Evolutionary conservation across 2,888 invertebrate species (phyloP).

Genomic region (Caenorhabditis drosophilae): DNA sequence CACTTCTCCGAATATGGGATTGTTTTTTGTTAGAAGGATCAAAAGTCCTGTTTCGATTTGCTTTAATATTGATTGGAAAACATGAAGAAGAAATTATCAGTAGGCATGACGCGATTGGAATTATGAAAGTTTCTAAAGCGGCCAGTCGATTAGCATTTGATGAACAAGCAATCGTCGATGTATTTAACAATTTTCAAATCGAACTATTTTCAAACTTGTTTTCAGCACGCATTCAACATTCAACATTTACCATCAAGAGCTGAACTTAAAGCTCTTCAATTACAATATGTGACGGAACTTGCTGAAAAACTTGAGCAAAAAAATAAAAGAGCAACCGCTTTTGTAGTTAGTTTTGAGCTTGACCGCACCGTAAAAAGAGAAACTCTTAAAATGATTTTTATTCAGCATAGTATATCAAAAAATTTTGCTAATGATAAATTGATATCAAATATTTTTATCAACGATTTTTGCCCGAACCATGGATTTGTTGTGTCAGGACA

Average conservation of each 20-base stretch:
- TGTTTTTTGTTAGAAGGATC: constrained; percentile 74
- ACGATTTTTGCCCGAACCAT: constrained; percentile 21
- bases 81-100: constrained; percentile 48
- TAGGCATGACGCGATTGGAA: constrained; percentile 71
- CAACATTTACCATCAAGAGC: constrained; percentile 23
- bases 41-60: constrained; percentile 73
- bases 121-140: constrained; percentile 73
- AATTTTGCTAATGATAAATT: constrained; percentile 18
- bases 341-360: constrained; percentile 20
- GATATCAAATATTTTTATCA: constrained; percentile 37
- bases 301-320: constrained; percentile 30
- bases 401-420: constrained; percentile 28
- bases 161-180: constrained; percentile 72
- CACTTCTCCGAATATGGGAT: constrained; percentile 74
- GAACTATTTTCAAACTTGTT: background rate
- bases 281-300: constrained; percentile 21
- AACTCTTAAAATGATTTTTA: constrained; percentile 1
- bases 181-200: constrained; percentile 36
- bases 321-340: constrained; percentile 26
- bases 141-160: constrained; percentile 72
- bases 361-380: background rate
- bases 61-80: constrained; percentile 53
- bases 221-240: constrained; percentile 32
- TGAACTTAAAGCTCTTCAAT: constrained; percentile 32
- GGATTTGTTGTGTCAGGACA: constrained; percentile 39